Evolutionary conservation across 2,797 vertebrate species (phyloP), one percentile per base, ranked within the genome.

Genomic region (Pipistrellus pipistrellus): DNA sequence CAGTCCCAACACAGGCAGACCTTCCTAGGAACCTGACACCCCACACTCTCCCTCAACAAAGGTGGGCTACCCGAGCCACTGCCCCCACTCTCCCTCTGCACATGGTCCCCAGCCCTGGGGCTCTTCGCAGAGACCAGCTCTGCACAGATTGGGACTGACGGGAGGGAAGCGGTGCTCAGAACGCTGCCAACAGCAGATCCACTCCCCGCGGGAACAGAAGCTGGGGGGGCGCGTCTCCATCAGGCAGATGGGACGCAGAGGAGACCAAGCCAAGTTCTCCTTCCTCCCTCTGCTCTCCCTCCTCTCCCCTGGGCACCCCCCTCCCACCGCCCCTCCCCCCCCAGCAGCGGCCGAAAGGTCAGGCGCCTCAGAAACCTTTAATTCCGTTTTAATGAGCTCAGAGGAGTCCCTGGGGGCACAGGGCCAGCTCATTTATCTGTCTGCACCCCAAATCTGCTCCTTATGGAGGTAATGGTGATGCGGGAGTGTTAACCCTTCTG

Each of bases 351-450:
- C n/a, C 0, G 27, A 97, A 97, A 97, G 97, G 97, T 96, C 97
- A 95, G 95, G 75, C 0, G 2, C 91, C 86, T 90, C 6, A 0
- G 85, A 96, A 96, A 96, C 90, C 84, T 96, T 91, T 97, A 91
- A 95, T 96, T 96, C 94, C 57, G 4, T 88, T 97, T 97, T 97
- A 96, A 97, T 97, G 96, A 97, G 95, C 90, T 68, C 35, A 0
- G 88, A 76, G 85, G 82, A 89, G 77, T 85, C 59, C 75, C 76
- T 4, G 2, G 38, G 87, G 2, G 5, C 82, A 72, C 23, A 35
- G 86, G 20, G n/a, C 41, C 3, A 0, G 64, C 53, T 81, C 86
- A 73, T 85, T 84, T 80, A 96, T 95, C 94, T 77, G 80, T 69
- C 55, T 4, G n/a, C 30, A 8, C 48, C 15, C 62, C 62, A 44